Percentiles rank a stretch among this genome's conserved stretches.
Evolutionary conservation across 1,140 invertebrate genomes (phyloP).

Genomic region (Brachionus manjavacas): DNA sequence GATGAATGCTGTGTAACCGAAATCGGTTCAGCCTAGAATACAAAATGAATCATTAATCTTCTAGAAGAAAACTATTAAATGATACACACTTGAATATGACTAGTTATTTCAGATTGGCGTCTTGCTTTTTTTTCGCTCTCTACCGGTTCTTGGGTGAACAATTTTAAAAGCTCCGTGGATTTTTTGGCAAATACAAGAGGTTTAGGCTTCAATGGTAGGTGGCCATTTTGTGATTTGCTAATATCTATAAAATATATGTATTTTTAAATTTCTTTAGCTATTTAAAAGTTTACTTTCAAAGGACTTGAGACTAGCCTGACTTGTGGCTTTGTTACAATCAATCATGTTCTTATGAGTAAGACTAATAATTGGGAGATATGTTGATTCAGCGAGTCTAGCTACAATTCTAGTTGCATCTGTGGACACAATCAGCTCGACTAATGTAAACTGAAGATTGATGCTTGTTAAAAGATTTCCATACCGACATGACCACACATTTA

Average conservation of each 20-base stretch:
- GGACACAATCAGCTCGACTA: constrained; percentile 10
- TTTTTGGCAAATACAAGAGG: constrained; percentile 34
- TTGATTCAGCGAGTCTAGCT: background rate
- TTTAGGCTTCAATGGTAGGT: constrained; percentile 23
- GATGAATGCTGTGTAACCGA: constrained; percentile 16
- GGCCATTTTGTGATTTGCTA: background rate
- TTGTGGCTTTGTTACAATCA: background rate
- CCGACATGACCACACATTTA: constrained; percentile 13
- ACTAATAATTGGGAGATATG: background rate
- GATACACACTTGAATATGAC: background rate
- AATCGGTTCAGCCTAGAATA: background rate
- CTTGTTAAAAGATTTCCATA: constrained; percentile 8
- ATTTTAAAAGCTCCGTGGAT: background rate
- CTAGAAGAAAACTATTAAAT: background rate
- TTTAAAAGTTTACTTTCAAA: background rate
- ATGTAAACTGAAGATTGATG: background rate
- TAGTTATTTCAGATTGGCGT: background rate
- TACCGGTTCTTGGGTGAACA: background rate
- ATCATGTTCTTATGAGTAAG: background rate
- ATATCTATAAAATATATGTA: background rate
- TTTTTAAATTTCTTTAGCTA: background rate
- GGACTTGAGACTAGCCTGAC: constrained; percentile 4
- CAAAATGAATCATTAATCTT: background rate
- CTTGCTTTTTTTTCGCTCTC: background rate
- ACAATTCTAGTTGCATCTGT: constrained; percentile 2